Conservation (phyloP, 2,888 invertebrate genomes). For the Malthinus flaveolus region DNA sequence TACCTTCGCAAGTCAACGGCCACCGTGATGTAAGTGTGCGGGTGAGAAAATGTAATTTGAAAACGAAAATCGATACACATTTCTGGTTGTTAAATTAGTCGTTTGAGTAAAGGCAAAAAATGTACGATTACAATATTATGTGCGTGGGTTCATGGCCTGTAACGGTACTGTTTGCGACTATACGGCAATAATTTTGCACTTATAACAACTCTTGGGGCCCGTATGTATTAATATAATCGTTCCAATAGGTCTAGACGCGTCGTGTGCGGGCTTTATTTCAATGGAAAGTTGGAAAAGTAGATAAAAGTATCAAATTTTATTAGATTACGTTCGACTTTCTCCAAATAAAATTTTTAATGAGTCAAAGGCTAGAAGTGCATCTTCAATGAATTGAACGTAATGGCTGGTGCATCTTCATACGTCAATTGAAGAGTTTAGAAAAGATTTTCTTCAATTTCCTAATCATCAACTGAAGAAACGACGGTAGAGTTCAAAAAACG, state of each 20-base stretch:
- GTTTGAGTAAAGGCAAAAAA: too few relatives aligned
- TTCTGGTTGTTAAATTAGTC: too few relatives aligned
- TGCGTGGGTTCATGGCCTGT: conserved; percentile 27
- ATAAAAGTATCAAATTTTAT: not conserved
- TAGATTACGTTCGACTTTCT: not conserved
- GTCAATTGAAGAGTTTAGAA: too few relatives aligned
- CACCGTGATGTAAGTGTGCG: conserved; percentile 13
- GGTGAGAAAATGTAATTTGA: too few relatives aligned
- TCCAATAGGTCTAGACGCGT: conserved; percentile 24
- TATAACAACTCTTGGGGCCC: conserved; percentile 11
- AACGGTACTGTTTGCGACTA: conserved; percentile 23
- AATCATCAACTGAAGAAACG: too few relatives aligned
- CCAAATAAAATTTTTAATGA: not conserved
- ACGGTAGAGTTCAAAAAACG: too few relatives aligned
- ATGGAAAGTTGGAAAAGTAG: conserved; percentile 17
- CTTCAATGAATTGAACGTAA: too few relatives aligned
- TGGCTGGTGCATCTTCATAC: too few relatives aligned
- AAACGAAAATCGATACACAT: too few relatives aligned
- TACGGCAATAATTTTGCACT: conserved; percentile 29
- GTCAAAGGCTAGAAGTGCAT: too few relatives aligned
- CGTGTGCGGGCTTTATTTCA: conserved; percentile 14
- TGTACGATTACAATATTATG: conserved; percentile 21
- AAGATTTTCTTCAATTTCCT: too few relatives aligned
- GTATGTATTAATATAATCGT: conserved; percentile 17
- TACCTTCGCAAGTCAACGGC: conserved; percentile 5